Percentiles rank a stretch among this genome's conserved stretches.
phyloP scores from a whole-genome alignment of 2,797 vertebrate genomes.

The Bufotes viridis region DNA sequence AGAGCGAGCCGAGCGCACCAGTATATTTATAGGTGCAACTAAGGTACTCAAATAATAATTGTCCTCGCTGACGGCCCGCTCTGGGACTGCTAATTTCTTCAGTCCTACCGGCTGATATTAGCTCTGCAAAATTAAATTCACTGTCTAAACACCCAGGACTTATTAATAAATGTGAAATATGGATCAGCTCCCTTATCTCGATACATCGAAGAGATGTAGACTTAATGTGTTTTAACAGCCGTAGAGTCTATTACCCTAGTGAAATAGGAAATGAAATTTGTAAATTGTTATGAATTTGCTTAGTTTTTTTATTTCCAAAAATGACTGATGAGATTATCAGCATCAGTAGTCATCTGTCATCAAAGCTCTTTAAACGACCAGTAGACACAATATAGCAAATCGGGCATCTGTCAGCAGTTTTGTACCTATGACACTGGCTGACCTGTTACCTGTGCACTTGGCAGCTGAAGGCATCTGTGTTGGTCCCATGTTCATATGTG shows the following conservation, averaged over 20 bases:
- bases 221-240: slow-evolving; percentile 26
- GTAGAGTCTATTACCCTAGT: background rate
- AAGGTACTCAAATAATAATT: slow-evolving; percentile 56
- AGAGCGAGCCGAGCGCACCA: slow-evolving; percentile 21
- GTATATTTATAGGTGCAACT: slow-evolving; percentile 56
- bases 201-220: slow-evolving; percentile 15
- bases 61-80: slow-evolving; percentile 56
- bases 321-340: background rate
- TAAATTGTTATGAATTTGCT: background rate
- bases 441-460: too few relatives aligned
- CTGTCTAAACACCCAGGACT: slow-evolving; percentile 36
- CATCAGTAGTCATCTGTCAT: too few relatives aligned
- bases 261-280: background rate
- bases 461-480: too few relatives aligned
- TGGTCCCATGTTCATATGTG: too few relatives aligned
- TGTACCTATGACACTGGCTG: too few relatives aligned
- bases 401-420: too few relatives aligned
- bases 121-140: slow-evolving; percentile 56
- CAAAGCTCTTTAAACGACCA: too few relatives aligned
- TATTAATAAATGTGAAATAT: slow-evolving; percentile 61
- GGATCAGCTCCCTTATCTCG: slow-evolving; percentile 7
- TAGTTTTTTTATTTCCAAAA: background rate
- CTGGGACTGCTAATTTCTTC: slow-evolving; percentile 52
- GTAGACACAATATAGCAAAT: too few relatives aligned
- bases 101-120: slow-evolving; percentile 44